A percentile compares a stretch with the other conserved stretches of the same genome.
Conservation (phyloP, 2,113 vertebrate species). For the Sterna hirundo region DNA sequence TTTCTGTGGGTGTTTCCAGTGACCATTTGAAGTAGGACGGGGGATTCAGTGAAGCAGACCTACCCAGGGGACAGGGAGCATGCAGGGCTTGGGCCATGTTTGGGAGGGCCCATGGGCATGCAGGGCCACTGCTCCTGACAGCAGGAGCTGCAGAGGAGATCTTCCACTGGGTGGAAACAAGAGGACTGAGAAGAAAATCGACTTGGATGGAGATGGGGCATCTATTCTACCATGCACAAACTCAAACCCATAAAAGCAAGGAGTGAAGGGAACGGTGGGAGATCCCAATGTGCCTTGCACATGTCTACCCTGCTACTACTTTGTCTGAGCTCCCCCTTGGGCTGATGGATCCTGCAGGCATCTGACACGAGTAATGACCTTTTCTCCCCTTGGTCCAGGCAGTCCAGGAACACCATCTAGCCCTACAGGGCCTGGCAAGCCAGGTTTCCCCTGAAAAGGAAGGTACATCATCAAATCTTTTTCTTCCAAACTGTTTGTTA, state of each 20-base stretch:
- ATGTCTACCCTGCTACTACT: background rate
- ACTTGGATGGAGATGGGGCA: background rate
- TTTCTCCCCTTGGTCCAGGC: conserved; percentile 80
- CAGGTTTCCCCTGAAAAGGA: conserved; percentile 76
- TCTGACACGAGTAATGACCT: conserved; percentile 60
- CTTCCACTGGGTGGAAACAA: background rate
- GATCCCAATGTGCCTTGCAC: background rate
- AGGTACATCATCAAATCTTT: background rate
- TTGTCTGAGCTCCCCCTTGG: background rate
- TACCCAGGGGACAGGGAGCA: background rate
- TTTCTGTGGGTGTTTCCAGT: background rate
- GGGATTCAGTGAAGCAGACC: background rate
- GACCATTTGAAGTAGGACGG: background rate
- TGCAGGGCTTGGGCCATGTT: background rate
- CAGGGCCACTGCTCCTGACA: background rate
- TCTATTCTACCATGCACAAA: background rate
- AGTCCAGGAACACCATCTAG: conserved; percentile 79
- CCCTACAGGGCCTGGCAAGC: conserved; percentile 83
- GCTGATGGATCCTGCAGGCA: background rate
- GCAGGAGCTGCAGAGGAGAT: background rate
- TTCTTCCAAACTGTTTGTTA: background rate
- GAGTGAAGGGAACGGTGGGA: background rate
- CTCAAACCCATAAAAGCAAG: background rate
- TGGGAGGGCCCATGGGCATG: background rate
- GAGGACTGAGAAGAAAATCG: background rate